A percentile compares a stretch with the other conserved stretches of the same genome.
Evolutionary conservation across 2,113 vertebrate genomes (phyloP).

Genomic region (Carassius auratus): DNA sequence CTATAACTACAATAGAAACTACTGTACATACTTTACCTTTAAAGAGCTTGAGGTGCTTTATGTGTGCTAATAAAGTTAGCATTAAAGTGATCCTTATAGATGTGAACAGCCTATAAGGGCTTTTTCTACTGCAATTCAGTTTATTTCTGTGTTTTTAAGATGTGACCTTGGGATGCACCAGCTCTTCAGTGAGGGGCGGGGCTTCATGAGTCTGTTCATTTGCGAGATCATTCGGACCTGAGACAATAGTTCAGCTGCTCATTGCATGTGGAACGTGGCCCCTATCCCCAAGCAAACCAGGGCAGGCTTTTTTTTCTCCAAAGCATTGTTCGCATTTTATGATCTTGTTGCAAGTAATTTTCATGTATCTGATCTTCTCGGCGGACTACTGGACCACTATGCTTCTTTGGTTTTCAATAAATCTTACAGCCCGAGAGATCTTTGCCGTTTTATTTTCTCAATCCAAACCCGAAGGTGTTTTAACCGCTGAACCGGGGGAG

Average conservation of each 20-base stretch:
- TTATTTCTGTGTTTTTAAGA: not conserved
- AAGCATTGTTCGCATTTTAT: slow-evolving; percentile 58
- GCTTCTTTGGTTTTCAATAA: slow-evolving; percentile 48
- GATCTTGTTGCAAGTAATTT: slow-evolving; percentile 59
- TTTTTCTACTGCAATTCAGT: slow-evolving; percentile 14
- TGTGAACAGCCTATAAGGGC: no score
- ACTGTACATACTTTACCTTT: no score
- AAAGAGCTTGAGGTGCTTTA: no score
- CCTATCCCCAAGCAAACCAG: slow-evolving; percentile 34
- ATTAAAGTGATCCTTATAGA: no score
- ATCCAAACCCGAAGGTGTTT: slow-evolving; percentile 32
- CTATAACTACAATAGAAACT: no score
- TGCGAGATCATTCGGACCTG: slow-evolving; percentile 41
- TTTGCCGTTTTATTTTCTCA: slow-evolving; percentile 54
- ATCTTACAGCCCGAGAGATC: slow-evolving; percentile 49
- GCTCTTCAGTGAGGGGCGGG: slow-evolving; percentile 36
- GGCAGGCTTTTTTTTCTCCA: slow-evolving; percentile 42
- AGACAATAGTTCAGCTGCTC: slow-evolving; percentile 57
- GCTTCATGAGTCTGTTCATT: slow-evolving; percentile 45
- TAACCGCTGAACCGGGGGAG: not conserved
- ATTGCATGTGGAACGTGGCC: slow-evolving; percentile 42
- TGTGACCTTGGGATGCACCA: slow-evolving; percentile 55
- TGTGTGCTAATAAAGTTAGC: no score
- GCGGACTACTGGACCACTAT: slow-evolving; percentile 43
- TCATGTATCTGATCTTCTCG: slow-evolving; percentile 52